Evolutionary conservation across 1,140 invertebrate species (phyloP), one percentile per base, ranked within the genome.

Genomic region (Planococcus citri): DNA sequence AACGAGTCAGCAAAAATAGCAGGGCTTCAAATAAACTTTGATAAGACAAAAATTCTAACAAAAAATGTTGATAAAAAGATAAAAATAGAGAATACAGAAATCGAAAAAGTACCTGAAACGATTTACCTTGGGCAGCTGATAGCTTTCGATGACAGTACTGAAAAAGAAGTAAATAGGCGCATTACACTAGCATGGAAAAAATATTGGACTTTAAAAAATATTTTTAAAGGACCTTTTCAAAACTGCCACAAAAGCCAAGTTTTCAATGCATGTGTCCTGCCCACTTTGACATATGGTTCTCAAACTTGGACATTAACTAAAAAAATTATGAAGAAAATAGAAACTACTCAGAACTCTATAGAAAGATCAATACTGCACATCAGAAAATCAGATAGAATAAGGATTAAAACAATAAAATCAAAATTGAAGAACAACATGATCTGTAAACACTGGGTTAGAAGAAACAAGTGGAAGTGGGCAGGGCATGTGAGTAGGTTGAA

Each of bases 401-500:
- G 17, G 29, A 72, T 67, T 21, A 27, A 27, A 33, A 21, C 22
- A 12, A 24, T 71, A 2, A 68, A 37, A 21, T 27, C 25, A 2
- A 71, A 29, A 33, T 27, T n/a, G 25, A 27, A 68, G 58, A 29
- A 24, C 8, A 69, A 51, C 41, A 9, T 27, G 25, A 60, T 64
- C 21, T 20, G 58, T 57, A 33, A 20, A n/a, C n/a, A 71, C n/a
- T 12, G 20, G 14, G 29, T 68, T 2, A 38, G 27, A 17, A 21
- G 21, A 14, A n/a, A 24, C 20, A 71, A 72, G 61, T 72, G 72
- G 72, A 70, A 69, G 12, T 71, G 72, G 72, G 70, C 70, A 27
- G 72, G 70, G 1, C 70, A 73, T 68, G 69, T 71, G 1, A 25
- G 24, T 0, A 69, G 70, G 25, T 51, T 68, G 27, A 27, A 70